These are phyloP conservation scores for Ectemnius lituratus DNA, from an alignment of 2,888 invertebrate species.

Conservation along the genomic window DNA sequence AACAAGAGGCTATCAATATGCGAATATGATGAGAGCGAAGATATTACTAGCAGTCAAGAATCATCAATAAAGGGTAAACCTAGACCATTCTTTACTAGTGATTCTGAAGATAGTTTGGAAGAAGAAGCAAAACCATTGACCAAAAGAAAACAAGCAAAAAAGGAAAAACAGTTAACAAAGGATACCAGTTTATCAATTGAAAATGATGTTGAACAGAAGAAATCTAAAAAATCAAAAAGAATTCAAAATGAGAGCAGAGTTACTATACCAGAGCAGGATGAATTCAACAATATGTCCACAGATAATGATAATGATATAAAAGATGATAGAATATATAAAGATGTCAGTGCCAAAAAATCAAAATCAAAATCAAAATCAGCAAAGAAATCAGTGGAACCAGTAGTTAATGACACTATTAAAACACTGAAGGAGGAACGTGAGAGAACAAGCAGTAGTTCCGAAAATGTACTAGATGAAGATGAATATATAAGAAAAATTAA, in stretches of 20 bases:
- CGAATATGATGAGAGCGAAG: not conserved
- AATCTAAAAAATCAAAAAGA: constrained; percentile 11
- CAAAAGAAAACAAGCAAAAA: constrained; percentile 1
- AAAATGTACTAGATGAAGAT: not conserved
- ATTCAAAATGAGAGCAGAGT: not conserved
- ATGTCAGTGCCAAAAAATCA: not conserved
- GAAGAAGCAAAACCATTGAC: constrained; percentile 1
- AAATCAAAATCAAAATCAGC: not conserved
- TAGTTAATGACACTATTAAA: not conserved
- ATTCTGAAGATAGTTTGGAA: constrained; percentile 34
- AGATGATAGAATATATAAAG: not conserved
- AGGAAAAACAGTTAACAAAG: constrained; percentile 5
- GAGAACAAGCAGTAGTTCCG: constrained; percentile 1
- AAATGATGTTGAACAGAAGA: constrained; percentile 10
- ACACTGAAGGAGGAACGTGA: not conserved
- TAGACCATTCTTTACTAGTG: constrained; percentile 25
- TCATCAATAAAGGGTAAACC: not conserved
- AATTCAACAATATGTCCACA: not conserved
- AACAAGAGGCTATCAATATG: not conserved
- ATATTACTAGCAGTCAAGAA: not conserved
- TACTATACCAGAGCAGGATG: not conserved
- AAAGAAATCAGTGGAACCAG: not conserved
- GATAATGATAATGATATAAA: constrained; percentile 12
- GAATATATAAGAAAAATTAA: not conserved
- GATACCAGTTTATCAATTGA: not conserved